Conservation (phyloP, 2,888 invertebrate genomes). For the Erpobdella octoculata region DNA sequence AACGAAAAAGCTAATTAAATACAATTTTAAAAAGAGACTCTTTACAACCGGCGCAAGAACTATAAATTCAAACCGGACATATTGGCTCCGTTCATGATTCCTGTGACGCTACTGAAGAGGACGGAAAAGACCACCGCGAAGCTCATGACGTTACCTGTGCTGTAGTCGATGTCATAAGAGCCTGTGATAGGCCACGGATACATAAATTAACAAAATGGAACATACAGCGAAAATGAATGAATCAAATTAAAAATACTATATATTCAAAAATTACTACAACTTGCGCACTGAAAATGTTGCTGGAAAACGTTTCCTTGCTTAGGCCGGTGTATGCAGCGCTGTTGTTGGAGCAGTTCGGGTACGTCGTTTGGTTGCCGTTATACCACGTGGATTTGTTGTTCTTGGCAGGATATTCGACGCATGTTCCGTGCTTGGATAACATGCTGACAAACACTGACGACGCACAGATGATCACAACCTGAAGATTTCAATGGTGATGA, state of each 20-base stretch:
- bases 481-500: constrained; percentile 32
- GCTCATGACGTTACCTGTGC: constrained; percentile 60
- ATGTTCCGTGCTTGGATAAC: constrained; percentile 55
- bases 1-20: no score
- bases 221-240: background rate
- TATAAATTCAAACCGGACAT: constrained; percentile 63
- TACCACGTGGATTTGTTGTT: constrained; percentile 3
- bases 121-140: constrained; percentile 96
- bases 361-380: background rate
- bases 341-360: constrained; percentile 45
- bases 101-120: constrained; percentile 93
- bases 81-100: constrained; percentile 98
- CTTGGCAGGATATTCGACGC: constrained; percentile 29
- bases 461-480: constrained; percentile 66
- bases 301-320: constrained; percentile 62
- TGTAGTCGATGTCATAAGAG: constrained; percentile 64
- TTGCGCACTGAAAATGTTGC: constrained; percentile 60
- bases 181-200: background rate
- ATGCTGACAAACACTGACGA: constrained; percentile 76
- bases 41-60: background rate
- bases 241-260: background rate
- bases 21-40: background rate
- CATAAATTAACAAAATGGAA: background rate
- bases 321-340: constrained; percentile 75
- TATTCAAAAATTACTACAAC: background rate